Evolutionary conservation across 2,113 vertebrate species (phyloP).

Genomic region (Platycercus adscitus): DNA sequence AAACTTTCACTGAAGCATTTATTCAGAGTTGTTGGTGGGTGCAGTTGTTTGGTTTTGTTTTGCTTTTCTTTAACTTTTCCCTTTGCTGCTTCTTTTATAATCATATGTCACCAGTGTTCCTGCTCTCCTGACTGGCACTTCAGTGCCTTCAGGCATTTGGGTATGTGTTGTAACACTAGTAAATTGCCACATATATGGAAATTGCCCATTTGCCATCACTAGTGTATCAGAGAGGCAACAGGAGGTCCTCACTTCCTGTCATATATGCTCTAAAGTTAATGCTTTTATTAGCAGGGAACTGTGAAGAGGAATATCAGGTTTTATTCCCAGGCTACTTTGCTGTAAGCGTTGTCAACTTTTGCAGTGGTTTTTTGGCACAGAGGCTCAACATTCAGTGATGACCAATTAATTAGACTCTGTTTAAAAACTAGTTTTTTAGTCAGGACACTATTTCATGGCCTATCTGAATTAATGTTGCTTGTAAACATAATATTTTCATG

Average conservation of each 20-base stretch:
- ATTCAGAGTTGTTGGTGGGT: neutral
- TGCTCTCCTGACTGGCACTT: constrained; percentile 27
- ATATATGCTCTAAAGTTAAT: constrained; percentile 29
- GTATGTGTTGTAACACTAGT: neutral
- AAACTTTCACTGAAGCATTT: neutral
- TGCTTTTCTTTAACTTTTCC: neutral
- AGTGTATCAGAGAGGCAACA: constrained; percentile 27
- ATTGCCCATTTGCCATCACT: constrained; percentile 37
- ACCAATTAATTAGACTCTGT: constrained; percentile 25
- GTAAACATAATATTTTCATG: neutral
- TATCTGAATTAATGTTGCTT: neutral
- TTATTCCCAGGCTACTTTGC: constrained; percentile 30
- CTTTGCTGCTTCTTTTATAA: neutral
- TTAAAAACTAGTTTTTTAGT: neutral
- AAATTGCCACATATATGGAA: constrained; percentile 32
- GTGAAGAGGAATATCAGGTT: constrained; percentile 17
- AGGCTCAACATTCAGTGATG: neutral
- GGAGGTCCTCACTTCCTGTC: constrained; percentile 28
- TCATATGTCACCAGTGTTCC: neutral
- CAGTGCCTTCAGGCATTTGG: constrained; percentile 13
- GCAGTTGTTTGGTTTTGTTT: neutral
- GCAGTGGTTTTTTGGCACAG: neutral
- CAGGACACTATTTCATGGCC: neutral
- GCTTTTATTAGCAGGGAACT: constrained; percentile 35
- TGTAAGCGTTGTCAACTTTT: constrained; percentile 37